Evolutionary conservation across 1,140 invertebrate species (phyloP).

Genomic region (Hylyphantes graminicola): DNA sequence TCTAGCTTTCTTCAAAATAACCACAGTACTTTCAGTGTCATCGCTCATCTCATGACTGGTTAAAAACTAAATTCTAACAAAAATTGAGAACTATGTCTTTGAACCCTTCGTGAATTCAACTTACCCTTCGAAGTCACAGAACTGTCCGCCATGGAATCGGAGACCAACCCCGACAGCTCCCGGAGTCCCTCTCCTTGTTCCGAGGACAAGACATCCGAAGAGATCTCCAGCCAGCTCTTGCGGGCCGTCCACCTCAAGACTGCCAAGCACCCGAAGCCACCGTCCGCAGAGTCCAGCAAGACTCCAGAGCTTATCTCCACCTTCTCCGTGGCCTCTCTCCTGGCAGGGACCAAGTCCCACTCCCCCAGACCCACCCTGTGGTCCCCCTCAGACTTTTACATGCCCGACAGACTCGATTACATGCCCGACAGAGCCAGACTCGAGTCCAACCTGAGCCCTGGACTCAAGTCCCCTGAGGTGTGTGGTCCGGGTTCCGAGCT

Average conservation of each 20-base stretch:
- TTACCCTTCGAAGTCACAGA: no score
- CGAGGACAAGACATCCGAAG: constrained; percentile 12
- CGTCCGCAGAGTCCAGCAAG: neutral
- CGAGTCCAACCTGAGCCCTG: constrained; percentile 8
- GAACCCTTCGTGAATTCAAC: neutral
- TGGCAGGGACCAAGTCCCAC: constrained; percentile 30
- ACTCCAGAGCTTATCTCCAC: constrained; percentile 48
- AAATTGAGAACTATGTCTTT: neutral
- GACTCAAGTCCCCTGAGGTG: constrained; percentile 16
- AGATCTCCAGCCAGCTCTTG: neutral
- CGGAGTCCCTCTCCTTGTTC: constrained; percentile 9
- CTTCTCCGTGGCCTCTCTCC: constrained; percentile 53
- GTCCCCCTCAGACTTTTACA: constrained; percentile 34
- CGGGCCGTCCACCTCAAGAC: constrained; percentile 9
- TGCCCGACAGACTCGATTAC: neutral
- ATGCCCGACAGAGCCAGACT: neutral
- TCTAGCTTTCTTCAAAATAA: no score
- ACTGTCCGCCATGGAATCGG: constrained; percentile 10
- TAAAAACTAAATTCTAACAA: no score
- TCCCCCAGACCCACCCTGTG: constrained; percentile 38
- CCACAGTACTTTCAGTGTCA: no score
- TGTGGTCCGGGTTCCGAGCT: constrained; percentile 22
- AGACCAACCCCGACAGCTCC: constrained; percentile 5
- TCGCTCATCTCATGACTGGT: no score
- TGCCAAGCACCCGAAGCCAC: constrained; percentile 2